phyloP scores from a whole-genome alignment of 2,888 invertebrate species.

The Apamea epomidion region DNA sequence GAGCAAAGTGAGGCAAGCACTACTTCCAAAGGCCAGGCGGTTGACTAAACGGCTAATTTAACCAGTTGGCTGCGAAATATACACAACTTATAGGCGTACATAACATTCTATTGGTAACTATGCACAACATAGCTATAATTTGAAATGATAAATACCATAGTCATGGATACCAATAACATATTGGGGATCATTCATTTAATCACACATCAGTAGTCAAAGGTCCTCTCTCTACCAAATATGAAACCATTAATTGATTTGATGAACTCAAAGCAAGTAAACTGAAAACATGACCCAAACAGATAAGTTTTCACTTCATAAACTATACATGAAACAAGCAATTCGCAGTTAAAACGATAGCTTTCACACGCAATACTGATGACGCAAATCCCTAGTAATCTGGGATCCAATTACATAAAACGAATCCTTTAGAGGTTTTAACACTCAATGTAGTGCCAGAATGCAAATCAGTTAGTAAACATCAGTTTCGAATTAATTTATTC shows the following conservation, averaged over 20 bases:
- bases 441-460: constrained; percentile 65
- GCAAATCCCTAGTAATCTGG: constrained; percentile 66
- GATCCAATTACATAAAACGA: constrained; percentile 70
- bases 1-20: too few relatives aligned
- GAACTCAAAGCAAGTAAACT: constrained; percentile 9
- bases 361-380: constrained; percentile 61
- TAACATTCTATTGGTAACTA: too few relatives aligned
- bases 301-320: constrained; percentile 37
- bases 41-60: too few relatives aligned
- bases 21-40: too few relatives aligned
- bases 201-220: background rate
- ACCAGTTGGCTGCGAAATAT: too few relatives aligned
- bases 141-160: background rate
- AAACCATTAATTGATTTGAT: background rate
- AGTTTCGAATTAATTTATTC: constrained; percentile 66
- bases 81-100: too few relatives aligned
- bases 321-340: constrained; percentile 44
- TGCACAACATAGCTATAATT: background rate
- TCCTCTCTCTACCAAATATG: background rate
- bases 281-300: constrained; percentile 25
- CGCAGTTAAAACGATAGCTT: constrained; percentile 47
- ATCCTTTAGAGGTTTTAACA: constrained; percentile 70
- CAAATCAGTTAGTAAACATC: constrained; percentile 65
- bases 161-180: background rate
- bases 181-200: background rate